phyloP scores from a whole-genome alignment of 23 tunicate species.

The Botrylloides violaceus region DNA sequence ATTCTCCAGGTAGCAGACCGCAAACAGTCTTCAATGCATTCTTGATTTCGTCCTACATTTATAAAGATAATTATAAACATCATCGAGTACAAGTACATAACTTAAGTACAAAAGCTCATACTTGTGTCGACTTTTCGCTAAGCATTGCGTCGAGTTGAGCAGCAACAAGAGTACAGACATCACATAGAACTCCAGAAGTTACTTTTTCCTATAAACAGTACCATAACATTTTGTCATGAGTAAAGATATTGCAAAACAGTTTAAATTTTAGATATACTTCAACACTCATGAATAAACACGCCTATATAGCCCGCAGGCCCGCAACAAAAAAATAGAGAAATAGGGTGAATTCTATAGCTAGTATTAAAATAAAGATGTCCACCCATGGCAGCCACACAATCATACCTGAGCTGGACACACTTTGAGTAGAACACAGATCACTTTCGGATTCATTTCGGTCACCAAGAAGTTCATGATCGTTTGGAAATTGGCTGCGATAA shows the following conservation, averaged over 20 bases:
- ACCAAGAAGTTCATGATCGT: conserved; percentile 14
- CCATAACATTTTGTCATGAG: no score
- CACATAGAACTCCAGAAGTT: conserved; percentile 19
- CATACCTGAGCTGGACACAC: conserved; percentile 20
- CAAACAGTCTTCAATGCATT: conserved; percentile 35
- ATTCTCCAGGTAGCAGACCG: background rate
- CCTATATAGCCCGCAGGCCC: no score
- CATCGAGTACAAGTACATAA: no score
- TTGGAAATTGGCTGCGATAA: conserved; percentile 28
- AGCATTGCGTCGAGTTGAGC: conserved; percentile 27
- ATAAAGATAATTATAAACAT: no score
- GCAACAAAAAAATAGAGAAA: no score
- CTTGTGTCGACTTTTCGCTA: conserved; percentile 32
- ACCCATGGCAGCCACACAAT: no score
- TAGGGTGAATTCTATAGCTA: no score
- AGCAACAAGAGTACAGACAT: conserved; percentile 28
- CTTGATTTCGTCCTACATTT: conserved; percentile 26
- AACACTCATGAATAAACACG: no score
- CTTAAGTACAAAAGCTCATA: no score
- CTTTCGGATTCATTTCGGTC: conserved; percentile 33
- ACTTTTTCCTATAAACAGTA: background rate
- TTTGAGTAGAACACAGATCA: conserved; percentile 33
- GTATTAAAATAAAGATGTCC: no score
- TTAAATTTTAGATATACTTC: no score
- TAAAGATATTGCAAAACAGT: no score